Percentiles rank a stretch among this genome's conserved stretches.
These are phyloP conservation scores for Cetonia aurata DNA, from an alignment of 2,888 invertebrate species.

Conservation along the genomic window DNA sequence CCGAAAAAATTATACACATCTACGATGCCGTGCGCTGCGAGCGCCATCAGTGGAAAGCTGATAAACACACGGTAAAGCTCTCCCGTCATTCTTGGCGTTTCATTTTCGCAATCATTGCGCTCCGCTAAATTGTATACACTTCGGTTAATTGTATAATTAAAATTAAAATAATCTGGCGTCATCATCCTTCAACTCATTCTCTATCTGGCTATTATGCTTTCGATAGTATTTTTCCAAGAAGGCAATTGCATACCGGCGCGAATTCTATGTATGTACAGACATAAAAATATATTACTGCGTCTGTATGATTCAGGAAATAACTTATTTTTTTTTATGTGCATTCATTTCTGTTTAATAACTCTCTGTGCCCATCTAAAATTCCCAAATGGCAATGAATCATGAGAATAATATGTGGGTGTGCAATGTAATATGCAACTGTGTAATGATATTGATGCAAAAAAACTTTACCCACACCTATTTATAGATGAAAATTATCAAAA, in stretches of 20 bases:
- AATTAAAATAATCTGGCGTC: slow-evolving; percentile 11
- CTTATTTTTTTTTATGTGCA: slow-evolving; percentile 10
- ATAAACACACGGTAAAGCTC: not conserved
- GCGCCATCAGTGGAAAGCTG: not conserved
- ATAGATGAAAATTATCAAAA: too few relatives aligned
- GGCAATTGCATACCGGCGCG: too few relatives aligned
- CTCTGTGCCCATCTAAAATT: not conserved
- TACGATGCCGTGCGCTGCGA: not conserved
- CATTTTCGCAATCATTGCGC: slow-evolving; percentile 10
- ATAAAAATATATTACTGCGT: not conserved
- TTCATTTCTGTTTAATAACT: slow-evolving; percentile 3
- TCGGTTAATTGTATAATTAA: not conserved
- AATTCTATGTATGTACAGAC: too few relatives aligned
- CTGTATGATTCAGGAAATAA: slow-evolving; percentile 2
- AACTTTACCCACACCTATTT: too few relatives aligned
- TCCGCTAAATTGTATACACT: too few relatives aligned
- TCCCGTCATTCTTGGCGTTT: slow-evolving; percentile 2
- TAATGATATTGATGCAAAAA: too few relatives aligned
- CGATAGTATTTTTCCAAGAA: too few relatives aligned
- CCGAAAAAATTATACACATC: slow-evolving; percentile 23
- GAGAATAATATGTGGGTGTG: too few relatives aligned
- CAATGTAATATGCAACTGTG: too few relatives aligned
- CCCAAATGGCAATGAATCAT: not conserved
- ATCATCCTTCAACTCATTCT: not conserved
- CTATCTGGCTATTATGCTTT: too few relatives aligned